These are phyloP conservation scores for Temnothorax unifasciatus DNA, from an alignment of 2,888 invertebrate species.

Conservation along the genomic window DNA sequence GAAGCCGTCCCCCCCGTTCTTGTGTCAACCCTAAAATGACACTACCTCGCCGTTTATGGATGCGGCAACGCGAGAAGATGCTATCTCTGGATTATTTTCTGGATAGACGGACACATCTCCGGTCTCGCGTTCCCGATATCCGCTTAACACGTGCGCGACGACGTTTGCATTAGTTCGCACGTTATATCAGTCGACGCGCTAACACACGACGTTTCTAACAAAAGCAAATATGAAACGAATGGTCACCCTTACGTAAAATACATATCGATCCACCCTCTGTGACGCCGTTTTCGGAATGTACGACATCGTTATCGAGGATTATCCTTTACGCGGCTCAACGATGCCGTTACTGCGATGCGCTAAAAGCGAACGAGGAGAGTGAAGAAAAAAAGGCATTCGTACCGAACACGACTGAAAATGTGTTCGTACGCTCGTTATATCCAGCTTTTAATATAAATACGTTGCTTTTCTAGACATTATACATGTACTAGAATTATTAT, in stretches of 20 bases:
- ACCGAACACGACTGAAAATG: background rate
- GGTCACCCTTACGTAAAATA: slow-evolving; percentile 22
- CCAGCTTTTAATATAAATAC: background rate
- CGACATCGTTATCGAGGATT: slow-evolving; percentile 62
- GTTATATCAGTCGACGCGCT: slow-evolving; percentile 64
- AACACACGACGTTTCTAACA: slow-evolving; percentile 51
- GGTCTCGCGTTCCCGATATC: slow-evolving; percentile 54
- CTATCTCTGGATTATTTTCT: slow-evolving; percentile 84
- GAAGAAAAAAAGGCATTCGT: slow-evolving; percentile 17
- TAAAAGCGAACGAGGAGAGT: slow-evolving; percentile 45
- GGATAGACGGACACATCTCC: slow-evolving; percentile 83
- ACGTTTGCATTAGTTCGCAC: slow-evolving; percentile 73
- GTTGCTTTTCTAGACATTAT: background rate
- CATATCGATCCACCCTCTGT: slow-evolving; percentile 37
- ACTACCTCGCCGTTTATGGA: slow-evolving; percentile 58
- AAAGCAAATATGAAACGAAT: slow-evolving; percentile 77
- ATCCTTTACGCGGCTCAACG: slow-evolving; percentile 57
- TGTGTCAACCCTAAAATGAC: slow-evolving; percentile 59
- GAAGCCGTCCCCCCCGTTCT: slow-evolving; percentile 26
- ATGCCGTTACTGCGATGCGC: slow-evolving; percentile 42
- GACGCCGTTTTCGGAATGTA: slow-evolving; percentile 43
- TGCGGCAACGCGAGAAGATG: slow-evolving; percentile 58
- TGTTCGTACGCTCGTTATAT: background rate
- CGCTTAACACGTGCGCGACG: slow-evolving; percentile 73
- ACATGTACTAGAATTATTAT: background rate